phyloP scores from a whole-genome alignment of 2,113 vertebrate genomes.

The Sardina pilchardus region DNA sequence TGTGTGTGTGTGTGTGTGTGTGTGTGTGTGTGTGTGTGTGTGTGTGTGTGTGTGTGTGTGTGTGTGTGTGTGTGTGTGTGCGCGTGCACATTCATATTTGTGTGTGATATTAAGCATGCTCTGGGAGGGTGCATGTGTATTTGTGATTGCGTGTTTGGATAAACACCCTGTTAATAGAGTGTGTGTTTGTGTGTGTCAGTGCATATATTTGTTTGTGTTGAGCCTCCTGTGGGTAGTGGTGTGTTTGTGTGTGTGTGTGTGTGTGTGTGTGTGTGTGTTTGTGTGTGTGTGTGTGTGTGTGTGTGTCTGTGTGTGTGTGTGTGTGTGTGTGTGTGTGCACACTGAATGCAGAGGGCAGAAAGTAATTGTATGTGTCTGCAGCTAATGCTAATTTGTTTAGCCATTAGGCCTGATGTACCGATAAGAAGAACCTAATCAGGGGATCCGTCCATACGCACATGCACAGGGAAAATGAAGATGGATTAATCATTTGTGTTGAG shows the following conservation, averaged over 20 bases:
- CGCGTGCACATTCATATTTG: not conserved
- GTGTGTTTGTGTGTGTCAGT: not conserved
- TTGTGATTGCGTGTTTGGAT: not conserved
- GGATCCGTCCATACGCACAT: not conserved
- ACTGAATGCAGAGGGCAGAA: not conserved
- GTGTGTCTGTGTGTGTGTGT: not conserved
- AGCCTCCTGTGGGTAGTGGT: not conserved
- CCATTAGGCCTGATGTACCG: slow-evolving; percentile 27
- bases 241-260: not conserved
- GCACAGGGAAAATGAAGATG: slow-evolving; percentile 10
- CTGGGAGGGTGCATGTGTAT: not conserved
- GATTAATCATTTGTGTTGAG: not conserved
- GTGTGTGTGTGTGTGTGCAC: not conserved
- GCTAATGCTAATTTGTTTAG: slow-evolving; percentile 37
- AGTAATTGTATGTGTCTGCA: slow-evolving; percentile 21
- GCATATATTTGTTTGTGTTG: no score
- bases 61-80: not conserved
- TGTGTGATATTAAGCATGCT: not conserved
- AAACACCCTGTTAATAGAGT: no score
- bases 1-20: not conserved
- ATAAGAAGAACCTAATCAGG: not conserved
- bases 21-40: not conserved
- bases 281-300: not conserved
- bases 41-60: not conserved
- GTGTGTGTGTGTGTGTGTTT: not conserved